phyloP scores from a whole-genome alignment of 2,113 vertebrate species.

The Saccopteryx bilineata region DNA sequence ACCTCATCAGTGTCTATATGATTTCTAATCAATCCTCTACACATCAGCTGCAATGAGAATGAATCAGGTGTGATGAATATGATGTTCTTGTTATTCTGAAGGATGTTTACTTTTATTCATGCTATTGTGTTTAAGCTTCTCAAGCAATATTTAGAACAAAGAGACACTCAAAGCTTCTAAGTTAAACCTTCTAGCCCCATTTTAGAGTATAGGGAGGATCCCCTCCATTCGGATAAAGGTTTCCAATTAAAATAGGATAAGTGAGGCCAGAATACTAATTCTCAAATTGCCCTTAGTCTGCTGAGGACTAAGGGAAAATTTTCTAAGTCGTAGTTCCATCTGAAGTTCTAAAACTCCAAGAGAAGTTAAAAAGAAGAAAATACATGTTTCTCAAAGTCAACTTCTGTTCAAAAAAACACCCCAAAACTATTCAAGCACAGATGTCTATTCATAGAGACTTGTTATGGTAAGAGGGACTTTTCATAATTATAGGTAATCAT shows the following conservation, averaged over 20 bases:
- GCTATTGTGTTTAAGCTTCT: slow-evolving; percentile 45
- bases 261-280: slow-evolving; percentile 66
- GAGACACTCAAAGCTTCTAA: slow-evolving; percentile 1
- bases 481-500: slow-evolving; percentile 72
- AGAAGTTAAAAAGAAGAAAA: slow-evolving; percentile 63
- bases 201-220: not conserved
- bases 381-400: slow-evolving; percentile 59
- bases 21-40: slow-evolving; percentile 74
- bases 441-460: slow-evolving; percentile 63
- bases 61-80: slow-evolving; percentile 75
- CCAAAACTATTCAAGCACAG: slow-evolving; percentile 3
- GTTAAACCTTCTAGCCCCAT: slow-evolving; percentile 16
- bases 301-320: slow-evolving; percentile 22
- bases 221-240: slow-evolving; percentile 17
- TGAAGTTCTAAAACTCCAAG: slow-evolving; percentile 22
- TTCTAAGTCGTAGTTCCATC: slow-evolving; percentile 60
- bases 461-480: slow-evolving; percentile 65
- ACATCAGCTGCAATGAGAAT: slow-evolving; percentile 71
- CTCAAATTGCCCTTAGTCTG: slow-evolving; percentile 61
- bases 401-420: slow-evolving; percentile 43
- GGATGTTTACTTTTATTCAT: slow-evolving; percentile 76
- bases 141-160: slow-evolving; percentile 61
- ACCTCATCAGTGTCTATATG: slow-evolving; percentile 75
- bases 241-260: slow-evolving; percentile 48
- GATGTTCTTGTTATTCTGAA: slow-evolving; percentile 65